Evolutionary conservation across 2,888 invertebrate genomes (phyloP).

Genomic region (Willowsia nigromaculata): DNA sequence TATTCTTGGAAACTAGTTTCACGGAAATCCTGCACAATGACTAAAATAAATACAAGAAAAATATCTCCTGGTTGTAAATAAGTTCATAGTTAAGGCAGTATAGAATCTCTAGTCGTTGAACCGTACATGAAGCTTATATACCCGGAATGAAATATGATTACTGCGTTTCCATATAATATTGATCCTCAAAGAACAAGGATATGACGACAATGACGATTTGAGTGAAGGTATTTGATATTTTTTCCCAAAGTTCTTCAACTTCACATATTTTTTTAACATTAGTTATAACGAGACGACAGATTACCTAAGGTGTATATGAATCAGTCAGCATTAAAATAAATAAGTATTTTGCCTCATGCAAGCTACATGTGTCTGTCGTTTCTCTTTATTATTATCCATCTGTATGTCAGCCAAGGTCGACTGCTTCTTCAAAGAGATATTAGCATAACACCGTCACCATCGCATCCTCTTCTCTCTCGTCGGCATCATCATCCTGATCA

Average conservation of each 20-base stretch:
- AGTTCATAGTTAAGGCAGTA: neutral
- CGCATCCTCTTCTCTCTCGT: neutral
- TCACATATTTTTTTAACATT: too few relatives aligned
- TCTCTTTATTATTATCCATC: slow-evolving; percentile 16
- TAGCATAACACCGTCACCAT: slow-evolving; percentile 50
- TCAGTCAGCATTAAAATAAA: neutral
- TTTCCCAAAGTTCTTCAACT: too few relatives aligned
- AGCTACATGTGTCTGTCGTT: neutral
- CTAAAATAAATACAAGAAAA: neutral
- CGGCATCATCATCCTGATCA: neutral
- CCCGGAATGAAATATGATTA: neutral
- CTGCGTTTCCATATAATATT: neutral
- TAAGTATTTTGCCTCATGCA: too few relatives aligned
- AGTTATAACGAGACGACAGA: neutral
- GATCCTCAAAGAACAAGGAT: neutral
- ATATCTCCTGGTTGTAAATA: neutral
- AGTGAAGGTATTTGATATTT: too few relatives aligned
- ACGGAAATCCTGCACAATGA: neutral
- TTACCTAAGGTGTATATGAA: neutral
- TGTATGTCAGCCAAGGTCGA: slow-evolving; percentile 54
- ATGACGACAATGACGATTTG: neutral
- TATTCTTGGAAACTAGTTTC: neutral
- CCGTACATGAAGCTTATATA: neutral
- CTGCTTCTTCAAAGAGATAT: slow-evolving; percentile 47
- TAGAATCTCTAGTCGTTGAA: neutral